phyloP scores from a whole-genome alignment of 2,113 vertebrate species.

The Neoarius graeffei region DNA sequence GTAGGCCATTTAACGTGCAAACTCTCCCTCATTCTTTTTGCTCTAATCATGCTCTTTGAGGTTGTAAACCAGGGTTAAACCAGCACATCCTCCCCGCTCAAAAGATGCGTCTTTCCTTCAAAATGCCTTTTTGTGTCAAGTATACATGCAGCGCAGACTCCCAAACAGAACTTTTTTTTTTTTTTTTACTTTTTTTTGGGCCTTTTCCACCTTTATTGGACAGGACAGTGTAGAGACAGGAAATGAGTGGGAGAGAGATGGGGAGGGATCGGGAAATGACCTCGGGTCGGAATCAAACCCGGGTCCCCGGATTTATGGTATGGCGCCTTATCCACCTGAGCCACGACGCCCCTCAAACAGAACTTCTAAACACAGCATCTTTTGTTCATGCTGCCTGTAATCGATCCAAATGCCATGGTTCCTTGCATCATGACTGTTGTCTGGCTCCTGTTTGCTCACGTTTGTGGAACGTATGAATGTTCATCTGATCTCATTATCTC shows the following conservation, averaged over 20 bases:
- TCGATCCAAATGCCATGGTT: not conserved
- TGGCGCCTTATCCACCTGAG: too few relatives aligned
- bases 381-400: not conserved
- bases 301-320: too few relatives aligned
- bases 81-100: not conserved
- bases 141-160: not conserved
- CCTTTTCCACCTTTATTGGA: too few relatives aligned
- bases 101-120: not conserved
- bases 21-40: not conserved
- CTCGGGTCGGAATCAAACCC: too few relatives aligned
- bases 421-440: not conserved
- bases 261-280: too few relatives aligned
- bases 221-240: too few relatives aligned
- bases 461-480: not conserved
- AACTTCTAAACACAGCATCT: not conserved
- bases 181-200: too few relatives aligned
- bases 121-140: not conserved
- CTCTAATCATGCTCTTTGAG: not conserved
- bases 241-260: too few relatives aligned
- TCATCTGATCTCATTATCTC: too few relatives aligned
- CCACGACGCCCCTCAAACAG: too few relatives aligned
- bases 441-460: not conserved
- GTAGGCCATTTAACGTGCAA: not conserved
- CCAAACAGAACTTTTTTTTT: not conserved
- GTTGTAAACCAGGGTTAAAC: constrained; percentile 27